Percentiles rank a stretch among this genome's conserved stretches.
These are phyloP conservation scores for Rutpela maculata DNA, from an alignment of 2,888 invertebrate species.

Conservation along the genomic window DNA sequence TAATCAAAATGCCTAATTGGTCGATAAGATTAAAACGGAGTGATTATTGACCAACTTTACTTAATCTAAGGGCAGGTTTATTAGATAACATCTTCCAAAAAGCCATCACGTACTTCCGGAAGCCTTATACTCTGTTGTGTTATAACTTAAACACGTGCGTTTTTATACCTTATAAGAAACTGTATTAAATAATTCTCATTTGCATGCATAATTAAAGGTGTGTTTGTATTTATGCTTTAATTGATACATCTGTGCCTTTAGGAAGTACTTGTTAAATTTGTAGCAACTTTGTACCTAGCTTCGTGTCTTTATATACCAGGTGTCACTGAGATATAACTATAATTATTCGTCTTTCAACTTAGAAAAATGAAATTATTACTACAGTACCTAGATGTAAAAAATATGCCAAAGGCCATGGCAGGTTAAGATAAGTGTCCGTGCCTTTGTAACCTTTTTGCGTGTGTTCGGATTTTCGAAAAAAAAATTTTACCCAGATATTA, in stretches of 20 bases:
- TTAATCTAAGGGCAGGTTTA: constrained; percentile 14
- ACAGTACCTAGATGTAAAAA: too few species aligned
- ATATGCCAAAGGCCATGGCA: too few species aligned
- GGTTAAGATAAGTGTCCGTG: too few species aligned
- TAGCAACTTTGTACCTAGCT: neutral
- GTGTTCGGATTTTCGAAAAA: too few species aligned
- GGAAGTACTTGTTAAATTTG: neutral
- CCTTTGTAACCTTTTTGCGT: too few species aligned
- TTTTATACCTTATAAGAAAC: constrained; percentile 35
- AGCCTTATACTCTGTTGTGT: constrained; percentile 13
- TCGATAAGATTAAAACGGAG: neutral
- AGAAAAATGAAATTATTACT: too few species aligned
- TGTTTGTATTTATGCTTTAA: constrained; percentile 11
- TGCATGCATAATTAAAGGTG: constrained; percentile 35
- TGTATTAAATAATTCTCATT: constrained; percentile 28
- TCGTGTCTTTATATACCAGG: too few species aligned
- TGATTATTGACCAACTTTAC: constrained; percentile 25
- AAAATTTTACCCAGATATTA: too few species aligned
- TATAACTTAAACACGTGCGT: constrained; percentile 26
- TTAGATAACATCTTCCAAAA: constrained; percentile 34
- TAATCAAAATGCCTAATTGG: constrained; percentile 32
- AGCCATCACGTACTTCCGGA: constrained; percentile 37
- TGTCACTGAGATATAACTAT: too few species aligned
- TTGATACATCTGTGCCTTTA: constrained; percentile 23
- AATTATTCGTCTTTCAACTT: too few species aligned